These are phyloP conservation scores for Zaprionus ornatus DNA, from an alignment of 1,140 invertebrate genomes.

Conservation along the genomic window DNA sequence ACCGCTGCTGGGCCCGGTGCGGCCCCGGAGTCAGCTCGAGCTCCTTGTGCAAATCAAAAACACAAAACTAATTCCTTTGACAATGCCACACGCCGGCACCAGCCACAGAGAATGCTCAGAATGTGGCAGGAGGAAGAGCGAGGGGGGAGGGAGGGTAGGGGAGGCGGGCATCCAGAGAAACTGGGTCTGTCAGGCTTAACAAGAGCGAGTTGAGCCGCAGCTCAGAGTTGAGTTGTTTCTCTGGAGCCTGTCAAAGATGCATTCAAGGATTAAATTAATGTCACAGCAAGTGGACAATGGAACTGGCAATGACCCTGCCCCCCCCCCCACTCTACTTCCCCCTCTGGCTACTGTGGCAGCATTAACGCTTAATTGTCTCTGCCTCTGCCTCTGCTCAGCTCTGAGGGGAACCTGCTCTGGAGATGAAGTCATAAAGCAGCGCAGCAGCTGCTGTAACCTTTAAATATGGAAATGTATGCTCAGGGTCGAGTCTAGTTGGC, in stretches of 20 bases:
- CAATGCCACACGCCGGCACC: conserved; percentile 70
- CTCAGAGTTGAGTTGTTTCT: conserved; percentile 42
- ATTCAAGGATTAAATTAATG: conserved; percentile 83
- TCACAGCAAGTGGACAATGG: conserved; percentile 79
- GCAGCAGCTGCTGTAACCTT: conserved; percentile 34
- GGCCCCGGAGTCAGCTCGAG: conserved; percentile 32
- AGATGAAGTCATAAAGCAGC: conserved; percentile 75
- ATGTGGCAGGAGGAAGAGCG: neutral
- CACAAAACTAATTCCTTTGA: conserved; percentile 82
- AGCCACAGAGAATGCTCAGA: conserved; percentile 18
- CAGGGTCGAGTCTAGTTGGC: conserved; percentile 50
- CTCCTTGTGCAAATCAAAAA: conserved; percentile 78
- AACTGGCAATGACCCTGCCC: neutral
- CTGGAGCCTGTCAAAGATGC: conserved; percentile 75
- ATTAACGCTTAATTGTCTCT: conserved; percentile 72
- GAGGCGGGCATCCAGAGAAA: neutral
- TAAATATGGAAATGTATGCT: conserved; percentile 79
- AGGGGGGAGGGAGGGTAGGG: neutral
- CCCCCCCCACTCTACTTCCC: neutral
- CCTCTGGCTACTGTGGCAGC: conserved; percentile 39
- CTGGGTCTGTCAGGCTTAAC: conserved; percentile 35
- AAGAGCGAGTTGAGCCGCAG: conserved; percentile 12
- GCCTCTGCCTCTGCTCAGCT: neutral
- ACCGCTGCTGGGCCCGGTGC: conserved; percentile 59
- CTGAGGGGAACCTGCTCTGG: conserved; percentile 46